Conservation (phyloP, 2,113 vertebrate genomes). For the Ictalurus furcatus region DNA sequence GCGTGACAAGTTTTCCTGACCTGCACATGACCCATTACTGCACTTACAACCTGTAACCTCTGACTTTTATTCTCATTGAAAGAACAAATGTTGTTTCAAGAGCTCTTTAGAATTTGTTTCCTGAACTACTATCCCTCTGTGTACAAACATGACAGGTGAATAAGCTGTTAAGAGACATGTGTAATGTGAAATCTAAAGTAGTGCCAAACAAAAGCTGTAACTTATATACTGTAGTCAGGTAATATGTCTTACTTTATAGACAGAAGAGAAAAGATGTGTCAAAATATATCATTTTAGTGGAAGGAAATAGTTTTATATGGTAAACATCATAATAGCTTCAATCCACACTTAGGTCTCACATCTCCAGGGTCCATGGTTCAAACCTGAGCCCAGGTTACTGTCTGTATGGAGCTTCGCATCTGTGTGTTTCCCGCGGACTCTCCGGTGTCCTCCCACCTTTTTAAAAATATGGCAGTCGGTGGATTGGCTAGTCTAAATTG, state of each 20-base stretch:
- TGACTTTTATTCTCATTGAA: constrained; percentile 34
- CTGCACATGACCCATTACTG: constrained; percentile 29
- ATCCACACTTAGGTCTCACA: background rate
- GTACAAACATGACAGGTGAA: constrained; percentile 4
- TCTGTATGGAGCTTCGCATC: background rate
- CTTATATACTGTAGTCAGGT: background rate
- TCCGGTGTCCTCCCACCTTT: background rate
- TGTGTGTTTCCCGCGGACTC: background rate
- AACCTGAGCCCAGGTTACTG: background rate
- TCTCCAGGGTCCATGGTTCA: background rate
- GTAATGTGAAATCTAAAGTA: background rate
- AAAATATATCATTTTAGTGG: background rate
- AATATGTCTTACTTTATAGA: background rate
- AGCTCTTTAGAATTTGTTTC: background rate
- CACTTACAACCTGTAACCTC: constrained; percentile 53
- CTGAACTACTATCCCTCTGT: background rate
- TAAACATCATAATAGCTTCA: background rate
- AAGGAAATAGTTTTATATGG: background rate
- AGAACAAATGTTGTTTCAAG: constrained; percentile 32
- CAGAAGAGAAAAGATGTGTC: background rate
- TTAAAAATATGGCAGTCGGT: background rate
- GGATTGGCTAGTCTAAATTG: background rate
- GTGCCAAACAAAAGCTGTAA: background rate
- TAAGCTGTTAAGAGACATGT: constrained; percentile 9
- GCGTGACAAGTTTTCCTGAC: constrained; percentile 5